Conservation (phyloP, 2,797 vertebrate species). For the Lagorchestes hirsutus region DNA sequence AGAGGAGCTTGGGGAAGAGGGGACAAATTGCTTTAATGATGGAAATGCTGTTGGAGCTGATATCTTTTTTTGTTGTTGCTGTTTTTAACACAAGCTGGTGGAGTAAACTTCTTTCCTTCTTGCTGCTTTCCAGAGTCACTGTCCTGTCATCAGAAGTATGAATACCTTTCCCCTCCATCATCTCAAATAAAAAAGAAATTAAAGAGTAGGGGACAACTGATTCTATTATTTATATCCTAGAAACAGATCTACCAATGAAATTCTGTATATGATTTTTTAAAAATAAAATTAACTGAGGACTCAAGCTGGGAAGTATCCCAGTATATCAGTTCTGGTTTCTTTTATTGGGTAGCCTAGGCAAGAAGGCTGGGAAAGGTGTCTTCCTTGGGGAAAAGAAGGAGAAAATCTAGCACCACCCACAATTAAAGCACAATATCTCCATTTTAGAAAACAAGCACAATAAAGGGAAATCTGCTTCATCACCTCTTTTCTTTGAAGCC, state of each 20-base stretch:
- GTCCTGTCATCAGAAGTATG: background rate
- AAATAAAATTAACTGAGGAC: background rate
- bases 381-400: background rate
- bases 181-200: too few species aligned
- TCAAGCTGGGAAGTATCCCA: background rate
- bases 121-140: background rate
- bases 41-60: background rate
- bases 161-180: too few species aligned
- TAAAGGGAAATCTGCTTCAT: too few species aligned
- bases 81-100: too few species aligned
- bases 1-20: conserved; percentile 5
- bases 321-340: background rate
- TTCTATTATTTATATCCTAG: background rate
- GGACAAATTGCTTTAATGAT: background rate
- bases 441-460: background rate
- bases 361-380: background rate
- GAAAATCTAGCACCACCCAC: background rate
- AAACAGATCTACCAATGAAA: background rate
- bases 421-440: background rate
- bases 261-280: background rate
- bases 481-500: background rate
- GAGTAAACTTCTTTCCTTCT: too few species aligned
- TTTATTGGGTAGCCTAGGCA: background rate
- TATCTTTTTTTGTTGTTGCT: too few species aligned
- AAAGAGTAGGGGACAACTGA: too few species aligned